Percentiles rank a stretch among this genome's conserved stretches.
Evolutionary conservation across 1,140 invertebrate genomes (phyloP).

Genomic region (Macrocentrus cingulum): DNA sequence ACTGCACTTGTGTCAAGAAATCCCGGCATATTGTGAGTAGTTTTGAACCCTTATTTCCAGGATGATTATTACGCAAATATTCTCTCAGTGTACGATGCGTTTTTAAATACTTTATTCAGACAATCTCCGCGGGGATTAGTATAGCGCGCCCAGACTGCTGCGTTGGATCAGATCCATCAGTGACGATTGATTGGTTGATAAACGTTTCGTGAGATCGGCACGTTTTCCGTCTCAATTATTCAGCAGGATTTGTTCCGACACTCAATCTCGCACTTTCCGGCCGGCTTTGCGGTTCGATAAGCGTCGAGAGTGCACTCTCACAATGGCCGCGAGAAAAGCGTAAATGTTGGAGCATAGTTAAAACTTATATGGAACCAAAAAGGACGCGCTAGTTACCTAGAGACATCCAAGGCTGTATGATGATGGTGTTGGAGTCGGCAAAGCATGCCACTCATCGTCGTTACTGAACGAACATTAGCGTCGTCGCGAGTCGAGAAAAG

Average conservation of each 20-base stretch:
- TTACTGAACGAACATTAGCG: constrained; percentile 38
- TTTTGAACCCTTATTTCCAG: too few species aligned
- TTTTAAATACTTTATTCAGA: too few species aligned
- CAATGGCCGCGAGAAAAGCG: constrained; percentile 11
- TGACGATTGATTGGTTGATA: constrained; percentile 32
- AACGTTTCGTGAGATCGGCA: constrained; percentile 37
- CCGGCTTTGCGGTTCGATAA: constrained; percentile 33
- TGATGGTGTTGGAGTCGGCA: constrained; percentile 10
- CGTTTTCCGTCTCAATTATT: constrained; percentile 42
- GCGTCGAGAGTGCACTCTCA: constrained; percentile 35
- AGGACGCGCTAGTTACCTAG: background rate
- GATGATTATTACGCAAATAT: too few species aligned
- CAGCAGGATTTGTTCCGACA: constrained; percentile 37
- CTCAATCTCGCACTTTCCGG: constrained; percentile 24
- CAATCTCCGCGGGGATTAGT: background rate
- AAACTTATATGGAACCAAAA: constrained; percentile 19
- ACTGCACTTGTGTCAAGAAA: too few species aligned
- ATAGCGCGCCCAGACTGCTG: background rate
- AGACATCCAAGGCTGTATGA: constrained; percentile 14
- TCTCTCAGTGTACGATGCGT: too few species aligned
- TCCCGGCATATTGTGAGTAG: too few species aligned
- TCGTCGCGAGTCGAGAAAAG: constrained; percentile 32
- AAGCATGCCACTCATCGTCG: constrained; percentile 30
- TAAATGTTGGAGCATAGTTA: constrained; percentile 17
- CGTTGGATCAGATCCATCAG: constrained; percentile 10